Evolutionary conservation across 2,797 vertebrate genomes (phyloP).

Genomic region (Alauda arvensis): DNA sequence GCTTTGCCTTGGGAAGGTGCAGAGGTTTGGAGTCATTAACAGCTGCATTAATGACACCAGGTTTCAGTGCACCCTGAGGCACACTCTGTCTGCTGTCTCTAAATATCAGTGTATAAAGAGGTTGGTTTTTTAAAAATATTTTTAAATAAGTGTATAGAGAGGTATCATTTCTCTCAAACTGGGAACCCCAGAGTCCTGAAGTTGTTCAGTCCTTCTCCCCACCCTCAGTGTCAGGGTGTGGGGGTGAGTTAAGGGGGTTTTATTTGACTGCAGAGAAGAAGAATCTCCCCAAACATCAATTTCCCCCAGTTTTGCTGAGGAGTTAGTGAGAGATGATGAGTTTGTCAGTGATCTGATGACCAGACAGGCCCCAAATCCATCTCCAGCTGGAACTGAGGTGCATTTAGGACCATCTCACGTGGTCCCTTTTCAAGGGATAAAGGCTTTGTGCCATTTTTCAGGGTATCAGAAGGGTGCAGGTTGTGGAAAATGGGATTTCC

Average conservation of each 20-base stretch:
- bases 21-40: not conserved
- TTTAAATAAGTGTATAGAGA: not conserved
- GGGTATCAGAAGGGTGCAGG: not conserved
- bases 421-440: not conserved
- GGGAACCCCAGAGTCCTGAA: not conserved
- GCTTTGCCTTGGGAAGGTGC: not conserved
- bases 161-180: not conserved
- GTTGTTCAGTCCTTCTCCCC: not conserved
- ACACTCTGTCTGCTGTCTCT: not conserved
- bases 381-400: not conserved
- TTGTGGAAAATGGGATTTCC: not conserved
- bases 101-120: not conserved
- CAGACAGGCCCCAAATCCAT: not conserved
- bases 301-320: not conserved
- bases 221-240: not conserved
- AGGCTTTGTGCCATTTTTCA: not conserved
- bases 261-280: not conserved
- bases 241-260: not conserved
- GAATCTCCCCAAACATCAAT: not conserved
- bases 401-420: accelerated
- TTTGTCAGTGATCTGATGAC: not conserved
- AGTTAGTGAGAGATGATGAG: not conserved
- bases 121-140: no score
- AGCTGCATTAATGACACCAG: not conserved
- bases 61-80: not conserved